These are phyloP conservation scores for Idaea biselata DNA, from an alignment of 2,888 invertebrate genomes.

Conservation along the genomic window DNA sequence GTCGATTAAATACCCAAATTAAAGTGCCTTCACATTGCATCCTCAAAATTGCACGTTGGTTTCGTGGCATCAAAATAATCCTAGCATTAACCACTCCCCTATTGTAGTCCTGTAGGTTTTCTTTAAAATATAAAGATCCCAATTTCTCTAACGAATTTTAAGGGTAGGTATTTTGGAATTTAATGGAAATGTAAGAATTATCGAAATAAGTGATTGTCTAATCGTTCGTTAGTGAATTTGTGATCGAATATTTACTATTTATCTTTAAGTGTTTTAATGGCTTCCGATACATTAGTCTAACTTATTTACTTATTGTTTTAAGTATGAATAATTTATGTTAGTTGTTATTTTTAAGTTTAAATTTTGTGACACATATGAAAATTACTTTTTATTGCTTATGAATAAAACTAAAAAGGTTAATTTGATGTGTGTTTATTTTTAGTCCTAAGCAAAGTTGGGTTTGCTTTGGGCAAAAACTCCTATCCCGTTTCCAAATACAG, in stretches of 20 bases:
- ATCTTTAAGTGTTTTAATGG: conserved; percentile 42
- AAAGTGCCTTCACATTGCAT: conserved; percentile 70
- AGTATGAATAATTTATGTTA: conserved; percentile 46
- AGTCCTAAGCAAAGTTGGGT: conserved; percentile 2
- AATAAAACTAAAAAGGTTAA: conserved; percentile 66
- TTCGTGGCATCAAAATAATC: neutral
- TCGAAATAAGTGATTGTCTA: conserved; percentile 12
- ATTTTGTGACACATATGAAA: conserved; percentile 68
- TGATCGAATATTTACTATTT: neutral
- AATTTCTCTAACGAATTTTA: conserved; percentile 16
- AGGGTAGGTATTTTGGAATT: neutral
- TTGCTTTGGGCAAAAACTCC: too few species aligned
- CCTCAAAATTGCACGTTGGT: conserved; percentile 44
- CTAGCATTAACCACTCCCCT: neutral
- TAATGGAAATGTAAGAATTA: neutral
- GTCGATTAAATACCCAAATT: conserved; percentile 44
- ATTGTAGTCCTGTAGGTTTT: neutral
- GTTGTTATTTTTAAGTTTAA: conserved; percentile 57
- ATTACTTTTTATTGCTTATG: conserved; percentile 80
- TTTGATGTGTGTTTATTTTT: conserved; percentile 42
- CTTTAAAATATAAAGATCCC: conserved; percentile 1
- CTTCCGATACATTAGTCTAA: conserved; percentile 54
- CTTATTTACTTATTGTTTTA: conserved; percentile 40
- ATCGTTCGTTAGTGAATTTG: neutral
- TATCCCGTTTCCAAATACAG: too few species aligned